These are phyloP conservation scores for Phrynosoma platyrhinos DNA, from an alignment of 2,113 vertebrate genomes.

Conservation along the genomic window DNA sequence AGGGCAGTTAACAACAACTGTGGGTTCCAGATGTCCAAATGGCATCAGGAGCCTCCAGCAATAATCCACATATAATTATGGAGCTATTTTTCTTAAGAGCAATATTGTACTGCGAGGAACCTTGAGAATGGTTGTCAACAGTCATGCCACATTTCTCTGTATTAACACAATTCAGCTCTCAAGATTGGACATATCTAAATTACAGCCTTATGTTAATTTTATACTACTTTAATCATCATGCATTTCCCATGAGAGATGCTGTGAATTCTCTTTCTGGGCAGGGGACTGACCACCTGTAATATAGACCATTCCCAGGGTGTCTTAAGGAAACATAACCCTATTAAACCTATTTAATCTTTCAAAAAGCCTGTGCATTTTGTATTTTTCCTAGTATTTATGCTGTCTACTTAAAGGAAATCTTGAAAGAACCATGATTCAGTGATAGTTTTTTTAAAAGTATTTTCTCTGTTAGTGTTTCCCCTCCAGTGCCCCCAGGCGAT, in stretches of 20 bases:
- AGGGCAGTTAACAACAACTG: too few species aligned
- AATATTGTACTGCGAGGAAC: too few species aligned
- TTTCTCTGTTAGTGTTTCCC: constrained; percentile 9
- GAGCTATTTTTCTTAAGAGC: too few species aligned
- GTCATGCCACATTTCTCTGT: too few species aligned
- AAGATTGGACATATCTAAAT: not conserved
- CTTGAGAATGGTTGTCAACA: too few species aligned
- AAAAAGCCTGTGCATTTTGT: not conserved
- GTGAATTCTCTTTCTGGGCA: not conserved
- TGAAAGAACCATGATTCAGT: not conserved
- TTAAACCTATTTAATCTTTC: not conserved
- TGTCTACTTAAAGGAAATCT: not conserved
- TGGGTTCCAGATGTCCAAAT: too few species aligned
- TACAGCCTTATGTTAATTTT: not conserved
- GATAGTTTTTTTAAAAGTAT: not conserved
- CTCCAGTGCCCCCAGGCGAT: constrained; percentile 1
- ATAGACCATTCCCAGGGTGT: not conserved
- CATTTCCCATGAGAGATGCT: not conserved
- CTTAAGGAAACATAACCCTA: not conserved
- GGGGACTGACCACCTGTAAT: not conserved
- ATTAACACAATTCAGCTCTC: not conserved
- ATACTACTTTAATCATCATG: not conserved
- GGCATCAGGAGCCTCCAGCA: too few species aligned
- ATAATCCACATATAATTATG: too few species aligned
- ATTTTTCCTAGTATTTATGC: not conserved